These are phyloP conservation scores for Leptinotarsa tumamoca DNA, from an alignment of 2,888 invertebrate genomes.

Conservation along the genomic window DNA sequence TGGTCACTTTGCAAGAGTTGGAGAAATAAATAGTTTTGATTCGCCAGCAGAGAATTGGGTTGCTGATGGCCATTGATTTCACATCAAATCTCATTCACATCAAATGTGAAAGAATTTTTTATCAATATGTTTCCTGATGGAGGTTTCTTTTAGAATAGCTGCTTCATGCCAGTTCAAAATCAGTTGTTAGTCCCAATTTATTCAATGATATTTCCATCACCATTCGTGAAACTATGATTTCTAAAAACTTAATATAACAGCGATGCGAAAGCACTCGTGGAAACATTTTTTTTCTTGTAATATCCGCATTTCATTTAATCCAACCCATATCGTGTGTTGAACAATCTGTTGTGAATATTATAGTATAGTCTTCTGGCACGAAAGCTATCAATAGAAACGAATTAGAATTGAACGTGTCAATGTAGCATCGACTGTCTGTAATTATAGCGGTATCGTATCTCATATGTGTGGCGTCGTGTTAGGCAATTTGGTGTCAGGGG, in stretches of 20 bases:
- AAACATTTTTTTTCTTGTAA: neutral
- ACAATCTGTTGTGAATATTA: slow-evolving; percentile 12
- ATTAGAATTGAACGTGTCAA: slow-evolving; percentile 32
- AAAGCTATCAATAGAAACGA: slow-evolving; percentile 18
- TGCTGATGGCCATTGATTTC: too few species aligned
- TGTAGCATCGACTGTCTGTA: slow-evolving; percentile 22
- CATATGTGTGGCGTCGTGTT: slow-evolving; percentile 18
- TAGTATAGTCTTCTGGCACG: slow-evolving; percentile 18
- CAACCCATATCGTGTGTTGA: neutral
- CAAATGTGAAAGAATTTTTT: too few species aligned
- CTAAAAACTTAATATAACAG: neutral
- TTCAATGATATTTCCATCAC: too few species aligned
- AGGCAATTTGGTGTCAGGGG: slow-evolving; percentile 13
- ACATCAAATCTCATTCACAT: too few species aligned
- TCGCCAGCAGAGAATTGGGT: too few species aligned
- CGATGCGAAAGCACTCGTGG: neutral
- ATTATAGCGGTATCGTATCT: slow-evolving; percentile 25
- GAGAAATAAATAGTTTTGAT: too few species aligned
- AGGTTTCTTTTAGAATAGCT: too few species aligned
- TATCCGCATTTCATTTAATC: slow-evolving; percentile 1
- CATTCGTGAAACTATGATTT: too few species aligned
- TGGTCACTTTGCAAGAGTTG: too few species aligned
- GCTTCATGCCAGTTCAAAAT: too few species aligned
- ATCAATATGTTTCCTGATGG: too few species aligned
- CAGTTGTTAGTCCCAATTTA: too few species aligned